These are phyloP conservation scores for Drosophila tristis DNA, from an alignment of 1,140 invertebrate genomes.

Conservation along the genomic window DNA sequence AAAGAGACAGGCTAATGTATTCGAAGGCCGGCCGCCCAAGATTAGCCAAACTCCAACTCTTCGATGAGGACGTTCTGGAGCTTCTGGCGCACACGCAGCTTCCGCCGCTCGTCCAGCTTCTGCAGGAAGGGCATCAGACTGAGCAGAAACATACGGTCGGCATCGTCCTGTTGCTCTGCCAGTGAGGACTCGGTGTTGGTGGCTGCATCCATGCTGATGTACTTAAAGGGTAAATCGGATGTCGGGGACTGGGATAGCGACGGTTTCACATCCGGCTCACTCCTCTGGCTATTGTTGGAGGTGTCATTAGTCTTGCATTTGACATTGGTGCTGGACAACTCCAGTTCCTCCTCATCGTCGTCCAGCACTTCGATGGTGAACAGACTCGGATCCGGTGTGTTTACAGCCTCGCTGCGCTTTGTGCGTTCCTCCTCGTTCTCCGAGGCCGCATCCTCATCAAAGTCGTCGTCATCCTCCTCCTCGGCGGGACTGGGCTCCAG, in stretches of 20 bases:
- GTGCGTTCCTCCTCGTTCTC: constrained; percentile 53
- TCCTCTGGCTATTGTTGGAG: constrained; percentile 35
- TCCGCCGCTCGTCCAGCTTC: constrained; percentile 66
- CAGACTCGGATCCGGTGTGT: constrained; percentile 40
- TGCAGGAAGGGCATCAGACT: constrained; percentile 75
- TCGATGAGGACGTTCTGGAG: constrained; percentile 75
- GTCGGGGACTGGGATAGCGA: constrained; percentile 9
- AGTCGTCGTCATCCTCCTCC: constrained; percentile 71
- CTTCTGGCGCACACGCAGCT: constrained; percentile 71
- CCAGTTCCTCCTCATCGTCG: constrained; percentile 68
- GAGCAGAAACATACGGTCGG: constrained; percentile 76
- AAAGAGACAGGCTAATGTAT: background rate
- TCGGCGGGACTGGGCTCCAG: constrained; percentile 43
- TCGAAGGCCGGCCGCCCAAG: background rate
- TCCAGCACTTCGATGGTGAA: constrained; percentile 74
- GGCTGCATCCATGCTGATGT: constrained; percentile 66
- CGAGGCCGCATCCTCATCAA: constrained; percentile 73
- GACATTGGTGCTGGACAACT: constrained; percentile 28
- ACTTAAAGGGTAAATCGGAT: constrained; percentile 64
- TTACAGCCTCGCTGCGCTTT: constrained; percentile 17
- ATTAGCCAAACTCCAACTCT: constrained; percentile 69
- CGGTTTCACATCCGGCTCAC: constrained; percentile 46
- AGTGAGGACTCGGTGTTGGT: constrained; percentile 63
- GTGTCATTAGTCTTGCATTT: constrained; percentile 19
- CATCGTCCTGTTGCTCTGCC: constrained; percentile 54